Conservation (phyloP, 92 coral and sea anemone species). For the Porites cylindrica region DNA sequence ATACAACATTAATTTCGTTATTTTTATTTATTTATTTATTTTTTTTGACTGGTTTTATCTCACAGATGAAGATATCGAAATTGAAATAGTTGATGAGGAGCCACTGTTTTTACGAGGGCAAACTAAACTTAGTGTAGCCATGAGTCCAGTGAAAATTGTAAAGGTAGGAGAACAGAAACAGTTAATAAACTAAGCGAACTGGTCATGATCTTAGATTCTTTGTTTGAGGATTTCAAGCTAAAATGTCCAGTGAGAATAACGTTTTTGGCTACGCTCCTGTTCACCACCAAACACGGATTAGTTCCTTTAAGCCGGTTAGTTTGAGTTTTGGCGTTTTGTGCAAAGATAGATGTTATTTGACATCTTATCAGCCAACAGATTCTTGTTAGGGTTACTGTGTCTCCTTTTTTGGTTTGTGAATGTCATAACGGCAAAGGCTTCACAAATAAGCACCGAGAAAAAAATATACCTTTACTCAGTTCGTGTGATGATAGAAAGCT, state of each 20-base stretch:
- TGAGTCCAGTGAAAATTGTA: slow-evolving; percentile 99
- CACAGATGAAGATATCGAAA: slow-evolving; percentile 95
- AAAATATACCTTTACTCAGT: too few relatives aligned
- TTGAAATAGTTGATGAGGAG: slow-evolving; percentile 91
- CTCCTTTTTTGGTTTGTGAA: too few relatives aligned
- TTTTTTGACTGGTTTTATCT: background rate
- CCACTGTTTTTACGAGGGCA: slow-evolving; percentile 95
- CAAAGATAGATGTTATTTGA: too few relatives aligned
- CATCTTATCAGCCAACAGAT: too few relatives aligned
- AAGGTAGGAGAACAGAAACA: slow-evolving; percentile 66
- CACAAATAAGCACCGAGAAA: too few relatives aligned
- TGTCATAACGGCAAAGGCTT: too few relatives aligned
- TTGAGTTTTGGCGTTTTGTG: too few relatives aligned
- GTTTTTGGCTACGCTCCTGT: too few relatives aligned
- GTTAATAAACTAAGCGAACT: background rate
- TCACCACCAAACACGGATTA: too few relatives aligned
- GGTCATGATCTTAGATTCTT: background rate
- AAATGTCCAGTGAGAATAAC: background rate
- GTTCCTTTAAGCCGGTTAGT: too few relatives aligned
- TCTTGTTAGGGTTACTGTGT: too few relatives aligned
- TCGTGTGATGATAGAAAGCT: too few relatives aligned
- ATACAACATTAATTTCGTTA: background rate
- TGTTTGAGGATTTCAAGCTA: background rate
- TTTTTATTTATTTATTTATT: background rate
- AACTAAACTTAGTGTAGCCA: slow-evolving; percentile 92